Percentiles rank a stretch among this genome's conserved stretches.
phyloP scores from a whole-genome alignment of 2,888 invertebrate species.

The Noctua comes region DNA sequence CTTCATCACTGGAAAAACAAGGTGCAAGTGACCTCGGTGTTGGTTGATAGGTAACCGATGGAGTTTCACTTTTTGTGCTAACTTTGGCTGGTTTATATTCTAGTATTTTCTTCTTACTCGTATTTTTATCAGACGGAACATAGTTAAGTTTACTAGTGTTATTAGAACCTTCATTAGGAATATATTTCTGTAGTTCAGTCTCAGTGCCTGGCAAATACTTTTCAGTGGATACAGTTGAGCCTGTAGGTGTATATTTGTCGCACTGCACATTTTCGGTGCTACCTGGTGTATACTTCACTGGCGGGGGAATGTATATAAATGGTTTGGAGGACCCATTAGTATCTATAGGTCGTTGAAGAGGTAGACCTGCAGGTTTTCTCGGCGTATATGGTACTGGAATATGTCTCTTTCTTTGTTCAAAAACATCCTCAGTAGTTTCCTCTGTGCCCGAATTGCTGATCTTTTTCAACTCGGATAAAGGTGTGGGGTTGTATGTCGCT shows the following conservation, averaged over 20 bases:
- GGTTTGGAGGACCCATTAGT: conserved; percentile 82
- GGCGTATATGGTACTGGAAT: conserved; percentile 90
- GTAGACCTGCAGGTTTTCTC: conserved; percentile 82
- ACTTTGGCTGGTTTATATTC: conserved; percentile 87
- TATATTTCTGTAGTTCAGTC: conserved; percentile 82
- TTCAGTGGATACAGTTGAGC: conserved; percentile 80
- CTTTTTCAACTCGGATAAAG: conserved; percentile 91
- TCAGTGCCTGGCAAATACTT: conserved; percentile 85
- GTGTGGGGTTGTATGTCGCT: conserved; percentile 92
- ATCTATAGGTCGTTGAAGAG: conserved; percentile 81
- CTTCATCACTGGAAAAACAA: conserved; percentile 89
- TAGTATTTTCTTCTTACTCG: conserved; percentile 82
- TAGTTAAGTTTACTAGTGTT: conserved; percentile 79
- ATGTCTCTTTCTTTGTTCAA: conserved; percentile 84
- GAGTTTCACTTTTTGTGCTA: conserved; percentile 73
- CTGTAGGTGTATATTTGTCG: conserved; percentile 86
- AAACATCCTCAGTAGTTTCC: conserved; percentile 75
- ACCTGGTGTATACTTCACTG: conserved; percentile 84
- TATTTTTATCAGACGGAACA: conserved; percentile 85
- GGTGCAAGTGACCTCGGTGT: conserved; percentile 86
- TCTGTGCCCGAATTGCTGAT: conserved; percentile 79
- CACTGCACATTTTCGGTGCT: conserved; percentile 77
- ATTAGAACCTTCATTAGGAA: conserved; percentile 77
- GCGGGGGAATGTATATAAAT: conserved; percentile 84
- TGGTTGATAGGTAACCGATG: conserved; percentile 84